phyloP scores from a whole-genome alignment of 2,888 invertebrate genomes.

The Caenorhabditis zanzibari region DNA sequence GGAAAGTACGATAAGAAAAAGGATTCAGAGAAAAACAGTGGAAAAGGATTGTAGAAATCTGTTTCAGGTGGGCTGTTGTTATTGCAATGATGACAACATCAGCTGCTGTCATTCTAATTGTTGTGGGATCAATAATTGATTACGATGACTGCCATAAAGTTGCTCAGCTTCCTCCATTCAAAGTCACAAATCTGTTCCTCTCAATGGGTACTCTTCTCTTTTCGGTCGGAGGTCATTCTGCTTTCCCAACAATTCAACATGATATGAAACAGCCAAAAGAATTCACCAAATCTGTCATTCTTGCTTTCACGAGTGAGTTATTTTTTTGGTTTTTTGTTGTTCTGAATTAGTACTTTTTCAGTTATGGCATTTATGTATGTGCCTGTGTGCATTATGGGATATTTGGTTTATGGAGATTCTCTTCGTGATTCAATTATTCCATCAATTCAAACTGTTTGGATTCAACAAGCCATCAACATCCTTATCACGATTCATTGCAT shows the following conservation, averaged over 20 bases:
- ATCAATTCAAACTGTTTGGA: slow-evolving; percentile 75
- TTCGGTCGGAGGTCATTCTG: slow-evolving; percentile 80
- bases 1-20: neutral
- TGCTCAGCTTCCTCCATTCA: slow-evolving; percentile 71
- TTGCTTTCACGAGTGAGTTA: slow-evolving; percentile 77
- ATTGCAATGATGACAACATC: slow-evolving; percentile 82
- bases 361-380: slow-evolving; percentile 79
- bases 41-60: neutral
- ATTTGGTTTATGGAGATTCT: slow-evolving; percentile 77
- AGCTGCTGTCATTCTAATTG: slow-evolving; percentile 79
- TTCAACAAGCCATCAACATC: slow-evolving; percentile 80
- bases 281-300: slow-evolving; percentile 77
- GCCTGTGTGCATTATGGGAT: slow-evolving; percentile 80
- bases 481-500: slow-evolving; percentile 82
- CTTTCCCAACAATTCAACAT: slow-evolving; percentile 82
- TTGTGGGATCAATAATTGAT: slow-evolving; percentile 78
- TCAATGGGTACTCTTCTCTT: slow-evolving; percentile 82
- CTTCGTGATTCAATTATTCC: slow-evolving; percentile 79
- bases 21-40: no score
- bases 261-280: slow-evolving; percentile 81
- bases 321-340: neutral
- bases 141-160: slow-evolving; percentile 68
- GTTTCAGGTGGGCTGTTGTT: slow-evolving; percentile 80
- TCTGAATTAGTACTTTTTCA: slow-evolving; percentile 53
- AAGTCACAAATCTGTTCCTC: slow-evolving; percentile 78